phyloP scores from a whole-genome alignment of 2,797 vertebrate species.

The Eleutherodactylus coqui region DNA sequence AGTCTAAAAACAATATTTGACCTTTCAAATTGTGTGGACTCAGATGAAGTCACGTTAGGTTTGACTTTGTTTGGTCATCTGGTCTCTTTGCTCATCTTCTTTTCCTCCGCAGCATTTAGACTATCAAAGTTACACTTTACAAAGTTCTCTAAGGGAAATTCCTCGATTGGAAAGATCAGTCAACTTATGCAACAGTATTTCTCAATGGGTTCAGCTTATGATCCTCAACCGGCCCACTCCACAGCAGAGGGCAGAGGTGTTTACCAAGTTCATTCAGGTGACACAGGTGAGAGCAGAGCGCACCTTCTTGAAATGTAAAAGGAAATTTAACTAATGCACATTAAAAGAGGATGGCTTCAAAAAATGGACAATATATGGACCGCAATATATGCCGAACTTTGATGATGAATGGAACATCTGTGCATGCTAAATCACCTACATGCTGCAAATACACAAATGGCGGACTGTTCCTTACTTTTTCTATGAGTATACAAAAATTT shows the following conservation, averaged over 20 bases:
- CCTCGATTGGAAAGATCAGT: slow-evolving; percentile 86
- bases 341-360: background rate
- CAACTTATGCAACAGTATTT: slow-evolving; percentile 90
- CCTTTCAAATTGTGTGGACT: background rate
- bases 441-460: too few species aligned
- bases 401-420: too few species aligned
- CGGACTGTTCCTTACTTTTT: too few species aligned
- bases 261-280: slow-evolving; percentile 90
- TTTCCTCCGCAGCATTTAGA: slow-evolving; percentile 78
- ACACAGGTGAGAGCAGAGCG: slow-evolving; percentile 80
- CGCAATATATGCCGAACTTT: too few species aligned
- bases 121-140: slow-evolving; percentile 87
- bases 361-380: background rate
- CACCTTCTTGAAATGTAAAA: background rate
- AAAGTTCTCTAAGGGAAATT: slow-evolving; percentile 84
- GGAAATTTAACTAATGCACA: background rate
- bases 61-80: background rate
- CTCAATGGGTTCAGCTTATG: slow-evolving; percentile 95
- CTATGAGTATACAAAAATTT: too few species aligned
- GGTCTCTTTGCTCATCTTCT: background rate
- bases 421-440: too few species aligned
- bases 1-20: background rate
- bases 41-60: background rate
- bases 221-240: slow-evolving; percentile 89
- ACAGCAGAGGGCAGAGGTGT: slow-evolving; percentile 88